Evolutionary conservation across 2,113 vertebrate species (phyloP).

Genomic region (Aphyosemion australe): DNA sequence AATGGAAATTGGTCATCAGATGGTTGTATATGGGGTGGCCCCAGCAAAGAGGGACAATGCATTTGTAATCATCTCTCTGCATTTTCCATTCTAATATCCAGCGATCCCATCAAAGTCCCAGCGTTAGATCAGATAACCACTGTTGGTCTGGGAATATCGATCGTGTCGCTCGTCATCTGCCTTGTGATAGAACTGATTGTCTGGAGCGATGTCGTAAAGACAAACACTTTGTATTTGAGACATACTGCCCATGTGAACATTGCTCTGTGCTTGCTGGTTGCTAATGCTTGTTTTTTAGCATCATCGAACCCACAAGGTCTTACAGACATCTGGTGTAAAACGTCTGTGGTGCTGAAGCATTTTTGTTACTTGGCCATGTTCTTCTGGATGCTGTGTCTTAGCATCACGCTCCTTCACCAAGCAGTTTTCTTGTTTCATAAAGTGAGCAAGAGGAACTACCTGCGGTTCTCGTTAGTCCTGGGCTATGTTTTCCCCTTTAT

Average conservation of each 20-base stretch:
- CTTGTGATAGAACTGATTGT: slow-evolving; percentile 83
- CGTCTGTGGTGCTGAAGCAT: slow-evolving; percentile 83
- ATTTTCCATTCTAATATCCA: slow-evolving; percentile 88
- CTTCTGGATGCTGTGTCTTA: slow-evolving; percentile 93
- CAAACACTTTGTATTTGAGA: slow-evolving; percentile 84
- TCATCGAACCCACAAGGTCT: not conserved
- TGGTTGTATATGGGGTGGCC: slow-evolving; percentile 21
- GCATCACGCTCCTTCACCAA: slow-evolving; percentile 88
- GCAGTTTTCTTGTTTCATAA: slow-evolving; percentile 85
- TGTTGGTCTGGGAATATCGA: slow-evolving; percentile 80
- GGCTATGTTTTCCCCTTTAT: slow-evolving; percentile 87
- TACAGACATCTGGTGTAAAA: slow-evolving; percentile 63
- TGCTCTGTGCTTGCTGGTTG: slow-evolving; percentile 81
- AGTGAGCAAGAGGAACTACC: slow-evolving; percentile 82
- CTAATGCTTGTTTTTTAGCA: slow-evolving; percentile 83
- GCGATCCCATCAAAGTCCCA: rapidly evolving
- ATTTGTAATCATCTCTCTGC: slow-evolving; percentile 84
- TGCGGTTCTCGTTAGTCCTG: slow-evolving; percentile 76
- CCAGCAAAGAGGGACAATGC: slow-evolving; percentile 29
- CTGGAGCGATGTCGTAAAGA: slow-evolving; percentile 89
- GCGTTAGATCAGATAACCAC: slow-evolving; percentile 74
- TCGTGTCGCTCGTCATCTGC: slow-evolving; percentile 81
- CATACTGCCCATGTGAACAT: slow-evolving; percentile 89
- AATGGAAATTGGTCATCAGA: rapidly evolving
- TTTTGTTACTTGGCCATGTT: slow-evolving; percentile 90